Percentiles rank a stretch among this genome's conserved stretches.
phyloP scores from a whole-genome alignment of 2,797 vertebrate species.

The Antennarius maculatus region DNA sequence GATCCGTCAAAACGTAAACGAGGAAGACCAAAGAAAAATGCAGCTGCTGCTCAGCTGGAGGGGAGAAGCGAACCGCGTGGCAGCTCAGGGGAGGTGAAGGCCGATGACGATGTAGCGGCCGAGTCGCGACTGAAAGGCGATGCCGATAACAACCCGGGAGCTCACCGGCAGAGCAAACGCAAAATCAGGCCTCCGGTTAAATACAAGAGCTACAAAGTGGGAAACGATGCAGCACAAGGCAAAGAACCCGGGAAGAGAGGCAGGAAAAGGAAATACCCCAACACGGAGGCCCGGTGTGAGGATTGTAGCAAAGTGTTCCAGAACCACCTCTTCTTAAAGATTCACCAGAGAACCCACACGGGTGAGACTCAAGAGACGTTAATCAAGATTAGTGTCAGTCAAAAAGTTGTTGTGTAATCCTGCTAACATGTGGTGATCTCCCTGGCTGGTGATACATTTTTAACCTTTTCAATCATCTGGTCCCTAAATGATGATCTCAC shows the following conservation, averaged over 20 bases:
- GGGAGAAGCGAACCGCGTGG: not conserved
- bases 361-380: constrained; percentile 73
- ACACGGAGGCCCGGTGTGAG: constrained; percentile 88
- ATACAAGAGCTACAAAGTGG: constrained; percentile 87
- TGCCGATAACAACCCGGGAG: constrained; percentile 75
- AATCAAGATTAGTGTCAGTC: no score
- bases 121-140: constrained; percentile 62
- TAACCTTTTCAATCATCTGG: no score
- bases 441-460: no score
- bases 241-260: constrained; percentile 79
- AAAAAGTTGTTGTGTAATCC: no score
- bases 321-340: constrained; percentile 90
- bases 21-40: constrained; percentile 87
- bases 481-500: no score
- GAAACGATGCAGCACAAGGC: constrained; percentile 77
- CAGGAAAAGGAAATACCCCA: constrained; percentile 82
- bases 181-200: constrained; percentile 88
- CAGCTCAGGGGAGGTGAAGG: not conserved
- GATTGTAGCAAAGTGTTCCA: constrained; percentile 95
- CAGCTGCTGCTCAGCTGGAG: constrained; percentile 22
- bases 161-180: constrained; percentile 85
- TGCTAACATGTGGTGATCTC: no score
- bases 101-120: not conserved
- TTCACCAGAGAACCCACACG: constrained; percentile 93
- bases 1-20: constrained; percentile 83